A percentile compares a stretch with the other conserved stretches of the same genome.
These are phyloP conservation scores for Lagopus leucura DNA, from an alignment of 2,113 vertebrate species.

Conservation along the genomic window DNA sequence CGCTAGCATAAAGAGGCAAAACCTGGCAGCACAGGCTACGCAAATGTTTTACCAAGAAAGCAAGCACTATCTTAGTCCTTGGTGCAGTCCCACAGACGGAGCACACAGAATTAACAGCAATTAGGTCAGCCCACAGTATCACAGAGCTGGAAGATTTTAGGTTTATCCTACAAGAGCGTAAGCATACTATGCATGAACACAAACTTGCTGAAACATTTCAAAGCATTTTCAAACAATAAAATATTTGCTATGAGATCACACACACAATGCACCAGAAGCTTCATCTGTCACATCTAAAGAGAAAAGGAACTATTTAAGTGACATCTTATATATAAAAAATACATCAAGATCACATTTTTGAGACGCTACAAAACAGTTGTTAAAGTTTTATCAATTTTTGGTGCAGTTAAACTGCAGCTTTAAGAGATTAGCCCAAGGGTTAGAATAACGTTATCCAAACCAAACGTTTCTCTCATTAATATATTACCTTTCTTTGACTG, in stretches of 20 bases:
- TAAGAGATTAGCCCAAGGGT: background rate
- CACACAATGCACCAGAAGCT: background rate
- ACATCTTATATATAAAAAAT: background rate
- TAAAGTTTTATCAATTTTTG: background rate
- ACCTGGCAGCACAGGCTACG: background rate
- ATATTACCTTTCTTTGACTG: conserved; percentile 62
- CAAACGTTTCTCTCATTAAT: conserved; percentile 23
- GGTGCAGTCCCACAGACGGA: background rate
- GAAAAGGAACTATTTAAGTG: background rate
- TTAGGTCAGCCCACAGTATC: background rate
- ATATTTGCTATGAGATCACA: background rate
- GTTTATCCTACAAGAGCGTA: background rate
- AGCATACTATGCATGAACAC: background rate
- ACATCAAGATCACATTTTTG: background rate
- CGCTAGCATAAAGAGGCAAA: background rate
- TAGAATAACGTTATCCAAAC: background rate
- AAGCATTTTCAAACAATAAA: background rate
- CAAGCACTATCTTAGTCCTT: background rate
- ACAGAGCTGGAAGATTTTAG: background rate
- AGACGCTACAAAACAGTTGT: background rate
- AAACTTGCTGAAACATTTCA: background rate
- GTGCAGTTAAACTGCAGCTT: background rate
- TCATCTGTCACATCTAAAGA: background rate
- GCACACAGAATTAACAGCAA: background rate
- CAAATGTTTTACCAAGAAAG: background rate